Conservation (phyloP, 2,113 vertebrate species). For the Campylomormyrus numenius region DNA sequence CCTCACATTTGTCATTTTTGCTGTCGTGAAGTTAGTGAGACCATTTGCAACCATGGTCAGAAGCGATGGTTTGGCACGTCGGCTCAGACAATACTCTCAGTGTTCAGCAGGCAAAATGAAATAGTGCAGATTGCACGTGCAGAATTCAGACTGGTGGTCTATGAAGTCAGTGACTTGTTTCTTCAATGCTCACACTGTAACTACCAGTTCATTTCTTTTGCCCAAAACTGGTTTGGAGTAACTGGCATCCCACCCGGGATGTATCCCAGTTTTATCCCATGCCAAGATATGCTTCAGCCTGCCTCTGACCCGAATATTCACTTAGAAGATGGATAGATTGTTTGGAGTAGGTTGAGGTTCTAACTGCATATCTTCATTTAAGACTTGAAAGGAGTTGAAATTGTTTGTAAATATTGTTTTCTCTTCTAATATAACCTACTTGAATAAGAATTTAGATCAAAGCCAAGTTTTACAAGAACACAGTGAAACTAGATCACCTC, state of each 20-base stretch:
- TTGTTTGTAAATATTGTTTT: conserved; percentile 5
- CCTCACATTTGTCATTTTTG: not conserved
- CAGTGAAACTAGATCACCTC: not conserved
- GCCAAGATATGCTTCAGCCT: not conserved
- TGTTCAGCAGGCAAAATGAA: not conserved
- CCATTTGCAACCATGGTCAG: not conserved
- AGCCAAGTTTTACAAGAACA: not conserved
- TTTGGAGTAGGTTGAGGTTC: not conserved
- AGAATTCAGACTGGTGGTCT: not conserved
- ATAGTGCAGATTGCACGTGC: not conserved
- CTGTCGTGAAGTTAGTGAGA: not conserved
- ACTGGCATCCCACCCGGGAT: not conserved
- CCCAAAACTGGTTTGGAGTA: not conserved
- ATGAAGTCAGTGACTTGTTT: not conserved
- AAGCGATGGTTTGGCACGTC: not conserved
- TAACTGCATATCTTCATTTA: not conserved
- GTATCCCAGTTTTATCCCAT: not conserved
- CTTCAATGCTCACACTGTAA: not conserved
- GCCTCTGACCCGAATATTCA: not conserved
- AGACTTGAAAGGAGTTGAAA: not conserved
- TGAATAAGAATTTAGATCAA: not conserved
- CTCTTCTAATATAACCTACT: not conserved
- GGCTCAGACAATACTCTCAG: not conserved
- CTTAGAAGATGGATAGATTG: not conserved
- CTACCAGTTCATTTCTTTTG: not conserved